A percentile compares a stretch with the other conserved stretches of the same genome.
These are phyloP conservation scores for Linepithema humile DNA, from an alignment of 1,140 invertebrate genomes.

Conservation along the genomic window DNA sequence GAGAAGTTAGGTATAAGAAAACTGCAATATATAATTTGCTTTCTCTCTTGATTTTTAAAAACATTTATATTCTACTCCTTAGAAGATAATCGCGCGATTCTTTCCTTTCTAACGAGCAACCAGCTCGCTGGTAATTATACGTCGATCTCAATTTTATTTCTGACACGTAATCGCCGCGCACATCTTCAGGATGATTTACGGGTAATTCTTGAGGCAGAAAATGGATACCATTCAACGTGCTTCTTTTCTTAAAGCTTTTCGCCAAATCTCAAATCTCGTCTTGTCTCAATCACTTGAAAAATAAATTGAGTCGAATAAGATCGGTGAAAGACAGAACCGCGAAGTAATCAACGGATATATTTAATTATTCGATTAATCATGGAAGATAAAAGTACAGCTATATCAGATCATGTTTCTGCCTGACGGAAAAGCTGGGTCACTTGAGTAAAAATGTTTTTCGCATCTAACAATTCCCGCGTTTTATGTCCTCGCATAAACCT, in stretches of 20 bases:
- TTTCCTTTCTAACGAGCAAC: slow-evolving; percentile 58
- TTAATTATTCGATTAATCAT: neutral
- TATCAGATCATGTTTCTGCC: neutral
- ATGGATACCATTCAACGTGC: neutral
- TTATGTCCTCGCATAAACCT: neutral
- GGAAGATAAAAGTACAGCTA: neutral
- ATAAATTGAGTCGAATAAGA: neutral
- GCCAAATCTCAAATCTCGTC: neutral
- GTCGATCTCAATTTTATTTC: slow-evolving; percentile 64
- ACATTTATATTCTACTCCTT: neutral
- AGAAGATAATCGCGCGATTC: slow-evolving; percentile 15
- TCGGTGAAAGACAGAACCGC: neutral
- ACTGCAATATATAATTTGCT: slow-evolving; percentile 11
- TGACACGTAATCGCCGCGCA: slow-evolving; percentile 25
- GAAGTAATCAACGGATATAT: neutral
- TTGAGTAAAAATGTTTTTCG: neutral
- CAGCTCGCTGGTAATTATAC: slow-evolving; percentile 63
- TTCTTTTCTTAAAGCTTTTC: slow-evolving; percentile 25
- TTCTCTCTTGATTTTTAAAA: slow-evolving; percentile 39
- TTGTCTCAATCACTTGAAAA: too few species aligned
- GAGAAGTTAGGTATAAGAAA: neutral
- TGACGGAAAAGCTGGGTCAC: neutral
- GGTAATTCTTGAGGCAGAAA: slow-evolving; percentile 28
- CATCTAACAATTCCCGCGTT: neutral
- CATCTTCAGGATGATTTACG: neutral